A percentile compares a stretch with the other conserved stretches of the same genome.
Evolutionary conservation across 2,113 vertebrate genomes (phyloP).

Genomic region (Gymnocephalus cernua): DNA sequence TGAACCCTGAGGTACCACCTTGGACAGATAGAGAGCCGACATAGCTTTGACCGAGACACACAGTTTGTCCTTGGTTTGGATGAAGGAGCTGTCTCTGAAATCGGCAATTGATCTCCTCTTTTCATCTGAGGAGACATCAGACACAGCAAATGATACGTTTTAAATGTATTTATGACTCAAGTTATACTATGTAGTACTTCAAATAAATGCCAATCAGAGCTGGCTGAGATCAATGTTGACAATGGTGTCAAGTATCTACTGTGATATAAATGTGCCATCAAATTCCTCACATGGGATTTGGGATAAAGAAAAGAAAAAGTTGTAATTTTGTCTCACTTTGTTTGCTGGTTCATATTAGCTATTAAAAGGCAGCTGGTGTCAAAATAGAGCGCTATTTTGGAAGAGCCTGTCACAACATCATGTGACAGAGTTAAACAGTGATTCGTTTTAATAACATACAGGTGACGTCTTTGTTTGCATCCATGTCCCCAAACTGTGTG

Average conservation of each 20-base stretch:
- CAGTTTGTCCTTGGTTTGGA: constrained; percentile 66
- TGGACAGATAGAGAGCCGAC: constrained; percentile 84
- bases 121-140: constrained; percentile 73
- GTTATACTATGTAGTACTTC: neutral
- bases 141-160: neutral
- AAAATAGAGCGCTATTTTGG: neutral
- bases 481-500: neutral
- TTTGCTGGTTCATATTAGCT: neutral
- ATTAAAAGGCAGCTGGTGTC: neutral
- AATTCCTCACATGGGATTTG: neutral
- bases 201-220: neutral
- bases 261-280: neutral
- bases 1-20: constrained; percentile 68
- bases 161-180: neutral
- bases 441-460: neutral
- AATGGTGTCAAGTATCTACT: neutral
- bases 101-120: constrained; percentile 75
- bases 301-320: neutral
- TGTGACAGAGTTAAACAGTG: neutral
- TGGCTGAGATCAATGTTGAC: neutral
- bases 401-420: neutral
- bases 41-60: constrained; percentile 81
- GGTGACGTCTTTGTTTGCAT: neutral
- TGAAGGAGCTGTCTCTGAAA: constrained; percentile 68
- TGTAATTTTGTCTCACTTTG: neutral